Evolutionary conservation across 37 sponge, comb jelly and placozoan species (phyloP).

Genomic region (Bolinopsis microptera): DNA sequence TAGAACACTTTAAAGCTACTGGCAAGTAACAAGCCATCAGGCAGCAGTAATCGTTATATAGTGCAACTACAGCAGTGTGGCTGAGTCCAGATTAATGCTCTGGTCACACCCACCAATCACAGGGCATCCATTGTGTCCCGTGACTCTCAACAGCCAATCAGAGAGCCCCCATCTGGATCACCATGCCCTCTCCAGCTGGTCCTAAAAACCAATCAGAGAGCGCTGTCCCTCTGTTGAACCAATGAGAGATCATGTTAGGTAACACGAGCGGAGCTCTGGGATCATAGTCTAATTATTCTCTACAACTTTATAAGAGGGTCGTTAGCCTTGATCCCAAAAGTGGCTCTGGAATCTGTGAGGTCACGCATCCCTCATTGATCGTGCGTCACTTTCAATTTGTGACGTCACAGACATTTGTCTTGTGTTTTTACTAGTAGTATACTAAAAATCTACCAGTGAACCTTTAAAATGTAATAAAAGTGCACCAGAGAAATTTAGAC

Average conservation of each 20-base stretch:
- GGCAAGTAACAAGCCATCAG: neutral
- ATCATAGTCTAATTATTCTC: neutral
- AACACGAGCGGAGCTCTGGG: neutral
- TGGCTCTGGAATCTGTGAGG: neutral
- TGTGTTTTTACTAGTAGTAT: no score
- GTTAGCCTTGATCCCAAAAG: neutral
- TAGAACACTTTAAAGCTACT: neutral
- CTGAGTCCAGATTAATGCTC: neutral
- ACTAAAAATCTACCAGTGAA: no score
- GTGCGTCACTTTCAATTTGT: no score
- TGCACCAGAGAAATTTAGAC: no score
- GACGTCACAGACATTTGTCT: no score
- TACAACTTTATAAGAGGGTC: neutral
- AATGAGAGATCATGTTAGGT: neutral
- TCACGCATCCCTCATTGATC: no score
- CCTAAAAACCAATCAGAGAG: neutral
- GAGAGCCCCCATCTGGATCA: neutral
- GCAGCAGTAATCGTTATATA: neutral
- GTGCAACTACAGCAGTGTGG: neutral
- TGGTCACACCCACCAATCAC: neutral
- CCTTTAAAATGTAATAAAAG: no score
- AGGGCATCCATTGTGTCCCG: neutral
- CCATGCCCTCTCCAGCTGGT: neutral
- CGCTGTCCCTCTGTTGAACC: neutral
- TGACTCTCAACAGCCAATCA: neutral